phyloP scores from a whole-genome alignment of 2,797 vertebrate species.

The Telmatherina bonti region DNA sequence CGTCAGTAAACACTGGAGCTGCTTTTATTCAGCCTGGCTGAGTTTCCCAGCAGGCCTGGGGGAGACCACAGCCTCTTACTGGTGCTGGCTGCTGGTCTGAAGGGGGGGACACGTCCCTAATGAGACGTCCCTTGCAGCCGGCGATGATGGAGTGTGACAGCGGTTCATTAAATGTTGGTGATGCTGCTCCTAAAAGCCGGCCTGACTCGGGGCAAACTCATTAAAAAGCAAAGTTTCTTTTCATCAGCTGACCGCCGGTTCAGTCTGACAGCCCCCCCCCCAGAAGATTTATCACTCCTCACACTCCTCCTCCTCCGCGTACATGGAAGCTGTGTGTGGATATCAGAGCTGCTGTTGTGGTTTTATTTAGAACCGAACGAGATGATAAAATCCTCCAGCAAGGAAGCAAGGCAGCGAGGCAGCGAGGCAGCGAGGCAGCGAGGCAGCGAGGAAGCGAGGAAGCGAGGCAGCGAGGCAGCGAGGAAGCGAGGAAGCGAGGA shows the following conservation, averaged over 20 bases:
- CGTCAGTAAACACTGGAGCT: constrained; percentile 53
- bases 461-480: too few relatives aligned
- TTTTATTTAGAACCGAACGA: too few relatives aligned
- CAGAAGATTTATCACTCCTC: too few relatives aligned
- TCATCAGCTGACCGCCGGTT: constrained; percentile 60
- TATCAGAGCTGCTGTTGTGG: too few relatives aligned
- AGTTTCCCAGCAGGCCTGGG: constrained; percentile 38
- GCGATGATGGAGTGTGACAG: constrained; percentile 65
- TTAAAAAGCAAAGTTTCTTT: constrained; percentile 65
- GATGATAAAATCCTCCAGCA: too few relatives aligned
- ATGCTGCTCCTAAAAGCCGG: constrained; percentile 51
- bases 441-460: too few relatives aligned
- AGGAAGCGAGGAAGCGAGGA: too few relatives aligned
- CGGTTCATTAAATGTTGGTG: constrained; percentile 63
- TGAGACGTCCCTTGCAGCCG: constrained; percentile 60
- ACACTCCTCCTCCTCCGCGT: too few relatives aligned
- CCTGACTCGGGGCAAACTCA: constrained; percentile 65
- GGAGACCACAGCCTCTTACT: constrained; percentile 21
- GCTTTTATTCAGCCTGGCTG: constrained; percentile 39
- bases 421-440: too few relatives aligned
- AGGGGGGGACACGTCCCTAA: constrained; percentile 59
- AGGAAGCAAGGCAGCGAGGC: too few relatives aligned
- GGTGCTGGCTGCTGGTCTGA: constrained; percentile 52
- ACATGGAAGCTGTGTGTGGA: too few relatives aligned
- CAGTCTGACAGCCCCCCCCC: constrained; percentile 63